A percentile compares a stretch with the other conserved stretches of the same genome.
Evolutionary conservation across 2,888 invertebrate species (phyloP).

Genomic region (Sinotaia quadrata): DNA sequence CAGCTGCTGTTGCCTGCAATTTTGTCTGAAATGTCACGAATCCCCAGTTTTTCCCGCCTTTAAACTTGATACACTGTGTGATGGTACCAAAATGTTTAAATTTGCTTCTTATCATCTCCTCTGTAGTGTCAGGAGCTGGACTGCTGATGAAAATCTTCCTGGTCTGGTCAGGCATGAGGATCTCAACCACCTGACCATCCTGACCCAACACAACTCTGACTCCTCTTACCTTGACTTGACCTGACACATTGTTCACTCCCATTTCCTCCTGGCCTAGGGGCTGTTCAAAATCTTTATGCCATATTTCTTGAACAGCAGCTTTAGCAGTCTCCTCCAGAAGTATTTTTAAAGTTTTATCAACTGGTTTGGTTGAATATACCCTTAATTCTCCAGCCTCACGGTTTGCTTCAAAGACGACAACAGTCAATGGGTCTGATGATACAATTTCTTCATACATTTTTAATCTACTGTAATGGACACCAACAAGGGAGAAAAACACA

Average conservation of each 20-base stretch:
- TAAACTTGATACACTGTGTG: constrained; percentile 35
- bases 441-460: constrained; percentile 43
- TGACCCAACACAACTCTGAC: constrained; percentile 46
- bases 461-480: constrained; percentile 47
- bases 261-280: constrained; percentile 29
- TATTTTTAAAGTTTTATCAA: not conserved
- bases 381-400: constrained; percentile 45
- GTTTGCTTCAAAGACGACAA: constrained; percentile 51
- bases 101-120: constrained; percentile 28
- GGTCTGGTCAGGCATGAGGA: constrained; percentile 54
- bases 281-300: constrained; percentile 38
- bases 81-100: constrained; percentile 48
- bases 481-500: constrained; percentile 49
- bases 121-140: constrained; percentile 27
- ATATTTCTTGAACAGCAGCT: constrained; percentile 15
- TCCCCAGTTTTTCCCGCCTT: constrained; percentile 48
- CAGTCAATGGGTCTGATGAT: constrained; percentile 16
- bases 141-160: constrained; percentile 44
- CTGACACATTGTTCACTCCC: too few species aligned
- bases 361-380: constrained; percentile 38
- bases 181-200: constrained; percentile 44
- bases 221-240: too few species aligned
- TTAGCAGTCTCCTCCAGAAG: constrained; percentile 20
- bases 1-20: constrained; percentile 35
- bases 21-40: constrained; percentile 43